phyloP scores from a whole-genome alignment of 2,113 vertebrate genomes.

The Rissa tridactyla region DNA sequence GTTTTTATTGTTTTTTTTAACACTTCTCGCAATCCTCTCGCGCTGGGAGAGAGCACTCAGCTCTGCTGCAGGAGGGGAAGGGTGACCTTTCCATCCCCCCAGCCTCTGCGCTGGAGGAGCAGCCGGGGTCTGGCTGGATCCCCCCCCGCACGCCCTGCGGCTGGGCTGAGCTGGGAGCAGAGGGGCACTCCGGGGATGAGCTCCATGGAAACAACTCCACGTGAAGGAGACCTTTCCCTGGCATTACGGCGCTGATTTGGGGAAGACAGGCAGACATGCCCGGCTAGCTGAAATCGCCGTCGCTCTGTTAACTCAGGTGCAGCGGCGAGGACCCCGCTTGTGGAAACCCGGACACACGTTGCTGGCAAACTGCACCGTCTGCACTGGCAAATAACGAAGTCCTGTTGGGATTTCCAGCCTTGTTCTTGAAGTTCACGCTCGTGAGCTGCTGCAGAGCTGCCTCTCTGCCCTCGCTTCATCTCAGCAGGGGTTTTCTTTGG shows the following conservation, averaged over 20 bases:
- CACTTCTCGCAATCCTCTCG: not conserved
- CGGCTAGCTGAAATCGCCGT: not conserved
- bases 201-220: not conserved
- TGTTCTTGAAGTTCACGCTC: not conserved
- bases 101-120: not conserved
- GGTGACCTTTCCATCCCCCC: not conserved
- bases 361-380: not conserved
- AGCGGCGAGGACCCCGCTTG: not conserved
- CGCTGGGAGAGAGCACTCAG: not conserved
- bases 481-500: not conserved
- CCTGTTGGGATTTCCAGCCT: not conserved
- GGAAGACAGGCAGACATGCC: not conserved
- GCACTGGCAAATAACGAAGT: not conserved
- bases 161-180: not conserved
- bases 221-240: not conserved
- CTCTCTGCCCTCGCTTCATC: not conserved
- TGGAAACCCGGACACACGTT: not conserved
- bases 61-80: not conserved
- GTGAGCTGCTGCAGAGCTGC: not conserved
- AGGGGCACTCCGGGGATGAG: not conserved
- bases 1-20: not conserved
- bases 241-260: not conserved
- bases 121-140: not conserved
- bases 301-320: accelerated
- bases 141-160: accelerated